These are phyloP conservation scores for Lacanobia oleracea DNA, from an alignment of 2,888 invertebrate species.

Conservation along the genomic window DNA sequence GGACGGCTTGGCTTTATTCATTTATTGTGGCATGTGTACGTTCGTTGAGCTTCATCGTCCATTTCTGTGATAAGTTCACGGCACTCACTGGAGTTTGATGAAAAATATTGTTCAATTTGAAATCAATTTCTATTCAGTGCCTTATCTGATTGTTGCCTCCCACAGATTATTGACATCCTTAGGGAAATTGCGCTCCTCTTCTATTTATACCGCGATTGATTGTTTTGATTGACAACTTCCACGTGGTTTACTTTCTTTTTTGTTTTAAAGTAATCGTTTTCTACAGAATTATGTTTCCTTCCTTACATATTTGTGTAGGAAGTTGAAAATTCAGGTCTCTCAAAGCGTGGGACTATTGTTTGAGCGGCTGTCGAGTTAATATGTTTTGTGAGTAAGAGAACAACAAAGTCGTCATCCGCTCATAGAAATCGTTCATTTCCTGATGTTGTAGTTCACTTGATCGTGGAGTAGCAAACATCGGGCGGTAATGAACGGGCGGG, in stretches of 20 bases:
- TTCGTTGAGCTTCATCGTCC: conserved; percentile 35
- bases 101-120: conserved; percentile 39
- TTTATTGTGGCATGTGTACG: conserved; percentile 45
- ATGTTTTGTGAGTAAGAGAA: conserved; percentile 48
- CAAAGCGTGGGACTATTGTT: conserved; percentile 19
- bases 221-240: conserved; percentile 55
- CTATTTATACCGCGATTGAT: conserved; percentile 28
- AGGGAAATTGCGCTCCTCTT: conserved; percentile 51
- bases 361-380: conserved; percentile 26
- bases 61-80: conserved; percentile 6
- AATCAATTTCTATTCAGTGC: conserved; percentile 48
- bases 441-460: conserved; percentile 77
- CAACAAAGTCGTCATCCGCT: conserved; percentile 62
- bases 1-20: conserved; percentile 62
- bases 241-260: conserved; percentile 31
- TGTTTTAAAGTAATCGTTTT: conserved; percentile 19
- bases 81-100: background rate
- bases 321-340: conserved; percentile 4
- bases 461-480: conserved; percentile 82
- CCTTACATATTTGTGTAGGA: background rate
- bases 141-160: conserved; percentile 39
- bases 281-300: background rate
- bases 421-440: conserved; percentile 83
- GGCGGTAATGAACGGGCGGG: conserved; percentile 80
- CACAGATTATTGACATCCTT: conserved; percentile 49